Percentiles rank a stretch among this genome's conserved stretches.
Evolutionary conservation across 2,888 invertebrate species (phyloP).

Genomic region (Euclidia mi): DNA sequence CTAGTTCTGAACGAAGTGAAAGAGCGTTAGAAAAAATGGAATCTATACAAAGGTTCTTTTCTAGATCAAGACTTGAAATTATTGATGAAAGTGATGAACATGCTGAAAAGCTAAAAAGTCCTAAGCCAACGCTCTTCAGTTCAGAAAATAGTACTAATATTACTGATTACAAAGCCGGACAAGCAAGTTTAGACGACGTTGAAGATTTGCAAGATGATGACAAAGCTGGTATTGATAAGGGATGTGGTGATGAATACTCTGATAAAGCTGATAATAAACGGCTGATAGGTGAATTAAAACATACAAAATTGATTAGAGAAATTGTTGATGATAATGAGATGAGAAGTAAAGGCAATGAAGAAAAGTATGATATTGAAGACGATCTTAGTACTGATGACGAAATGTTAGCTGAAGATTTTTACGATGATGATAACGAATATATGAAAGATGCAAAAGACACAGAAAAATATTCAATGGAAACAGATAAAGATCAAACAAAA

Average conservation of each 20-base stretch:
- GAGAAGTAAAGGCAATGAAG: slow-evolving; percentile 6
- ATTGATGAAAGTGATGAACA: slow-evolving; percentile 85
- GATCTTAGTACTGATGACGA: slow-evolving; percentile 47
- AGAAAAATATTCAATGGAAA: slow-evolving; percentile 22
- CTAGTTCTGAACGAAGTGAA: slow-evolving; percentile 75
- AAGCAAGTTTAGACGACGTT: slow-evolving; percentile 84
- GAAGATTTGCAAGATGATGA: slow-evolving; percentile 82
- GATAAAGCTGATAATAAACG: slow-evolving; percentile 3
- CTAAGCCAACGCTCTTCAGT: slow-evolving; percentile 31
- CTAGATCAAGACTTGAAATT: slow-evolving; percentile 83
- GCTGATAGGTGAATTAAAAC: no score
- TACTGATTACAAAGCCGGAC: slow-evolving; percentile 66
- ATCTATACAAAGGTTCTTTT: slow-evolving; percentile 83
- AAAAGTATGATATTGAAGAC: slow-evolving; percentile 47
- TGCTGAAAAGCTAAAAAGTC: slow-evolving; percentile 61
- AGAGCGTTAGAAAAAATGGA: slow-evolving; percentile 83
- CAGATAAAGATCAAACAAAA: slow-evolving; percentile 28
- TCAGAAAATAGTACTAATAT: slow-evolving; percentile 32
- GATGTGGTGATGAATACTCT: slow-evolving; percentile 8
- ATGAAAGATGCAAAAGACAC: slow-evolving; percentile 25
- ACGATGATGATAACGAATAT: slow-evolving; percentile 33
- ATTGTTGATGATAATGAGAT: slow-evolving; percentile 12
- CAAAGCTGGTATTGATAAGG: slow-evolving; percentile 46
- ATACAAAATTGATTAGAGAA: slow-evolving; percentile 21
- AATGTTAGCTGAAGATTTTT: slow-evolving; percentile 27